Percentiles rank a stretch among this genome's conserved stretches.
Evolutionary conservation across 1,140 invertebrate genomes (phyloP).

Genomic region (Caerostris darwini): DNA sequence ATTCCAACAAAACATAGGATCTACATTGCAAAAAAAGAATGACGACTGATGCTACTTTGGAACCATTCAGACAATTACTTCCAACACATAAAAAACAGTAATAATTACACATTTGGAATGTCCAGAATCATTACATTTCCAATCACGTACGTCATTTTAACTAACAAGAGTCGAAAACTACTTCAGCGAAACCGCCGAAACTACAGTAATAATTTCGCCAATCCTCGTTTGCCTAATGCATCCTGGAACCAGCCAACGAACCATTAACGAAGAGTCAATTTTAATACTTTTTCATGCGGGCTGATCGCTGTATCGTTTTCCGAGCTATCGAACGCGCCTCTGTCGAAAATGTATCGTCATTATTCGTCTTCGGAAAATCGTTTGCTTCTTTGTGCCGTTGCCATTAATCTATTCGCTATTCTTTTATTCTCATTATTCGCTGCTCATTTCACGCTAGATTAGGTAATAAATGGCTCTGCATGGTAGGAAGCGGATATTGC

Average conservation of each 20-base stretch:
- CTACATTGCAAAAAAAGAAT: no score
- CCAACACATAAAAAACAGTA: not conserved
- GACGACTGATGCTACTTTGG: no score
- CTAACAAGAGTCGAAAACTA: not conserved
- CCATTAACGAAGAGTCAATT: not conserved
- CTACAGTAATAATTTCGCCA: not conserved
- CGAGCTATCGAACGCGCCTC: not conserved
- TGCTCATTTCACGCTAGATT: conserved; percentile 61
- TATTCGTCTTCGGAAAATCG: not conserved
- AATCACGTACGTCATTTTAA: conserved; percentile 11
- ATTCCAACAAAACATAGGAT: no score
- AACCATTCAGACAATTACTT: no score
- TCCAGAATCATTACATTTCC: not conserved
- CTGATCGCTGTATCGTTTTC: conserved; percentile 25
- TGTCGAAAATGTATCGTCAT: conserved; percentile 8
- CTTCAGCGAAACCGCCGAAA: not conserved
- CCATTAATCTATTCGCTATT: not conserved
- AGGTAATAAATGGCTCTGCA: conserved; percentile 5
- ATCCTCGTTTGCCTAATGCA: not conserved
- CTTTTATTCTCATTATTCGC: conserved; percentile 41
- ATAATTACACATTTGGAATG: not conserved
- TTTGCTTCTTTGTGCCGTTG: not conserved
- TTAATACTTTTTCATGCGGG: conserved; percentile 21
- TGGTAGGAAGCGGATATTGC: not conserved
- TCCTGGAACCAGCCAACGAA: not conserved